phyloP scores from a whole-genome alignment of 2,797 vertebrate species.

The Falco novaeseelandiae region DNA sequence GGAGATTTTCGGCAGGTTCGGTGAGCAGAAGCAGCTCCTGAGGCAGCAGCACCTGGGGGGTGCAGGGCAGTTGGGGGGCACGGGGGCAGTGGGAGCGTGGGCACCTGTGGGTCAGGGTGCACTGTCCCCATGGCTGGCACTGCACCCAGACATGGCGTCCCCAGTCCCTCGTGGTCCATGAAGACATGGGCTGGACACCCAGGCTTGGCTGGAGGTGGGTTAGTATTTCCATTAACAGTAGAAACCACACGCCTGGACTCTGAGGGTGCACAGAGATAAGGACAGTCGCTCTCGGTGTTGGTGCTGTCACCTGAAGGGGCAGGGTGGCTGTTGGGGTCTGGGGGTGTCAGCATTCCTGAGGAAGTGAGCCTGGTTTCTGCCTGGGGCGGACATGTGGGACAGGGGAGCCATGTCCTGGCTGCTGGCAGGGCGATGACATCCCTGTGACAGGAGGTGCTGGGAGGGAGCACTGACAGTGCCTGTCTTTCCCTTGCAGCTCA shows the following conservation, averaged over 20 bases:
- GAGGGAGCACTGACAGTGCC: background rate
- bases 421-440: rapidly evolving
- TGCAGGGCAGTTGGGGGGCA: rapidly evolving
- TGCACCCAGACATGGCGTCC: background rate
- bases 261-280: background rate
- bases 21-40: background rate
- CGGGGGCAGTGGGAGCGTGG: rapidly evolving
- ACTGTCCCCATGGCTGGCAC: background rate
- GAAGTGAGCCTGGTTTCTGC: rapidly evolving
- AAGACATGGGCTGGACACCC: no score
- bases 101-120: rapidly evolving
- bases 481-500: slow-evolving; percentile 27
- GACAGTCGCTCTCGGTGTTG: rapidly evolving
- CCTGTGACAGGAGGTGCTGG: rapidly evolving
- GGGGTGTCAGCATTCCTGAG: background rate
- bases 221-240: background rate
- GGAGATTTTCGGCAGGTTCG: background rate
- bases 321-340: rapidly evolving
- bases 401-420: background rate
- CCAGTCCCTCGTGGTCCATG: rapidly evolving
- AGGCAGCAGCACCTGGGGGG: background rate
- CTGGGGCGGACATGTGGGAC: rapidly evolving
- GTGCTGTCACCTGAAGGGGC: rapidly evolving
- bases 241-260: background rate
- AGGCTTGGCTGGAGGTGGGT: background rate